Evolutionary conservation across 2,888 invertebrate species (phyloP).

Genomic region (Oligia fasciuncula): DNA sequence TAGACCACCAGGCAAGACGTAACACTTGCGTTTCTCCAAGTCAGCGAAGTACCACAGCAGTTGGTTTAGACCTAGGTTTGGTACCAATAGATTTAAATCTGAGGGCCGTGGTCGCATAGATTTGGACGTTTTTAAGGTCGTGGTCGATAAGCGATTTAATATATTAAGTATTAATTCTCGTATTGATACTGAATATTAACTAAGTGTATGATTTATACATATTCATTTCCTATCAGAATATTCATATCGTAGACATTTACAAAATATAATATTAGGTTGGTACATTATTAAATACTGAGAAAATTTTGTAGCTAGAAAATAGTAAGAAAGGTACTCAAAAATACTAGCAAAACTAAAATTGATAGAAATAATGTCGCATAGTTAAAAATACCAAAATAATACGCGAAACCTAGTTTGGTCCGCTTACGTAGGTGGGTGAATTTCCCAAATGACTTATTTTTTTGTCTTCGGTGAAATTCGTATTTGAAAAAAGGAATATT

Average conservation of each 20-base stretch:
- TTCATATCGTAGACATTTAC: background rate
- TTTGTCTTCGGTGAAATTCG: too few species aligned
- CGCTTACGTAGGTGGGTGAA: background rate
- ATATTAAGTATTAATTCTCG: background rate
- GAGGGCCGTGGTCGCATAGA: too few species aligned
- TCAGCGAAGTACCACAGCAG: conserved; percentile 98
- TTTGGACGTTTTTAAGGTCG: background rate
- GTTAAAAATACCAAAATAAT: background rate
- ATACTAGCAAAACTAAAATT: background rate
- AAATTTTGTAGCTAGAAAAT: background rate
- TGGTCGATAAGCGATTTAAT: background rate
- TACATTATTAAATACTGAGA: background rate
- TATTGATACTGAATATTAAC: background rate
- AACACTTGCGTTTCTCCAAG: conserved; percentile 95
- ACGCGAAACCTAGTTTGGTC: background rate
- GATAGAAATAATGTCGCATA: too few species aligned
- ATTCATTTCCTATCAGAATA: background rate
- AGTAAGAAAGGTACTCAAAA: background rate
- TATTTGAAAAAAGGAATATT: too few species aligned
- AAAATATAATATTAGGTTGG: background rate
- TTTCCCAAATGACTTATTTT: too few species aligned
- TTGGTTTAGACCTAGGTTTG: conserved; percentile 93
- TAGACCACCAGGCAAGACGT: conserved; percentile 92
- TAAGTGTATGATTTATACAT: background rate
- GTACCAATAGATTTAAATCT: background rate